Conservation (phyloP, 1,140 invertebrate species). For the Melanaphis sacchari region DNA sequence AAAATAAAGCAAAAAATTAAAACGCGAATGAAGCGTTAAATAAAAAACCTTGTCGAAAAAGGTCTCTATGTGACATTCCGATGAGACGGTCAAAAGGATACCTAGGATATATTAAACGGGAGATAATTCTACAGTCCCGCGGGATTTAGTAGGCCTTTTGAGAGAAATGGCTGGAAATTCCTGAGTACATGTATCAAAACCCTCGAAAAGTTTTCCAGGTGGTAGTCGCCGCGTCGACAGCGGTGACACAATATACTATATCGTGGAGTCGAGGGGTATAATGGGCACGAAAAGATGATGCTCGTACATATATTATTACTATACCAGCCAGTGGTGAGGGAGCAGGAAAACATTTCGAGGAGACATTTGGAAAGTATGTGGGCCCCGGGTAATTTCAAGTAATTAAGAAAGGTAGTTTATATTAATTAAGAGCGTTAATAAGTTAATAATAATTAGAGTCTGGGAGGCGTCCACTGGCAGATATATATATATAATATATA, state of each 20-base stretch:
- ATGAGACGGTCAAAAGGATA: constrained; percentile 23
- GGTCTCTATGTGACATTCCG: constrained; percentile 20
- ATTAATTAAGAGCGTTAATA: constrained; percentile 56
- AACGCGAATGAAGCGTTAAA: not conserved
- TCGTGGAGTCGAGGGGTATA: constrained; percentile 1
- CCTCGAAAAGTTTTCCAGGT: constrained; percentile 1
- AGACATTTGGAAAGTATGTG: constrained; percentile 50
- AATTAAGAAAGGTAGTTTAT: constrained; percentile 57
- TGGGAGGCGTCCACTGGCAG: constrained; percentile 21
- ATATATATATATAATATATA: not conserved
- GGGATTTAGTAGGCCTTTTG: not conserved
- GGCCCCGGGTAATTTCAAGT: constrained; percentile 54
- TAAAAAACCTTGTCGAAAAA: constrained; percentile 39
- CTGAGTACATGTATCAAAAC: constrained; percentile 36
- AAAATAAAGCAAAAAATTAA: not conserved
- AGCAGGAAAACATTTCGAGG: constrained; percentile 39
- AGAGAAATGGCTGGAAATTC: not conserved
- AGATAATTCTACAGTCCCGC: not conserved
- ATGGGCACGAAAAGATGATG: constrained; percentile 37
- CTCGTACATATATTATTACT: constrained; percentile 35
- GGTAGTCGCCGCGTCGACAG: not conserved
- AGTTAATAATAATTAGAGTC: constrained; percentile 56
- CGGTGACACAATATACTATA: not conserved
- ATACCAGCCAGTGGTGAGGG: not conserved
- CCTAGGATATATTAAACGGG: not conserved